Conservation (phyloP, 2,113 vertebrate genomes). For the Herpailurus yagouaroundi region DNA sequence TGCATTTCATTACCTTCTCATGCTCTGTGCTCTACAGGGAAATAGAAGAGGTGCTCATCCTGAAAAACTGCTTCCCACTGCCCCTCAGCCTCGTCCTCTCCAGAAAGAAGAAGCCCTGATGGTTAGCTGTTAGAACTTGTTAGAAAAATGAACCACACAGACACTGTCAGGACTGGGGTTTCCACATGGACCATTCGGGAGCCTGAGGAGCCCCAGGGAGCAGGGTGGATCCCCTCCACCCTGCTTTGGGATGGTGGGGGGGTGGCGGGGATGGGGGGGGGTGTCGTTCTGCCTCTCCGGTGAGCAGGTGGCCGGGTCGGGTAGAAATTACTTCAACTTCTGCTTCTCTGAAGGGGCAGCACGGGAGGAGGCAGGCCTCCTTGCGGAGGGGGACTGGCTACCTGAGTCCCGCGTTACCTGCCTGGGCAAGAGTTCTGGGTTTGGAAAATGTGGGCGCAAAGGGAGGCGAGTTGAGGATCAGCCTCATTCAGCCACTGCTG, state of each 20-base stretch:
- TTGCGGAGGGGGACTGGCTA: not conserved
- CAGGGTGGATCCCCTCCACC: not conserved
- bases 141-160: not conserved
- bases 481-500: not conserved
- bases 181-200: not conserved
- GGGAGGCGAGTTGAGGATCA: not conserved
- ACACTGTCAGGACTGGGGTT: not conserved
- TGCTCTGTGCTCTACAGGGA: not conserved
- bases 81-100: not conserved
- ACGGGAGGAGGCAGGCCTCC: accelerated
- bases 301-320: not conserved
- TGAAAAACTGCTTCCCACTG: not conserved
- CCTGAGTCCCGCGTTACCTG: not conserved
- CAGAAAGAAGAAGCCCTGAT: not conserved
- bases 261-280: not conserved
- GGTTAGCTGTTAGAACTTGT: not conserved
- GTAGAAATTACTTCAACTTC: not conserved
- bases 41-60: not conserved
- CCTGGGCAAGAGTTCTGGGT: not conserved
- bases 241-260: not conserved
- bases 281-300: accelerated
- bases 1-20: not conserved
- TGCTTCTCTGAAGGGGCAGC: not conserved
- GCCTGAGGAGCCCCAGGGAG: not conserved
- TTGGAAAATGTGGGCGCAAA: not conserved